phyloP scores from a whole-genome alignment of 2,888 invertebrate species.

The Euspilapteryx auroguttella region DNA sequence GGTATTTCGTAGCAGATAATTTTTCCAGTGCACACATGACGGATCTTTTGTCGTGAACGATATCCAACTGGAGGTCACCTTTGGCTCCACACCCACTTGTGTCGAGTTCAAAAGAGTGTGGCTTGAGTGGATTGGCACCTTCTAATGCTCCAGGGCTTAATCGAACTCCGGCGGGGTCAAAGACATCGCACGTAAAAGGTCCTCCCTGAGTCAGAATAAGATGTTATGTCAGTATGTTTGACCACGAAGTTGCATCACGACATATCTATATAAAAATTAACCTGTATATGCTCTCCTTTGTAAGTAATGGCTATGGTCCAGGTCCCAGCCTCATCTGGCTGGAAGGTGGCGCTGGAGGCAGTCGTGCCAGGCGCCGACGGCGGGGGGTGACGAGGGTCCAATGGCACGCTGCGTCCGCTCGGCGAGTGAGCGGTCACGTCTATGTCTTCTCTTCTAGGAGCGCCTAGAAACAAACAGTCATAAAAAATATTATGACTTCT shows the following conservation, averaged over 20 bases:
- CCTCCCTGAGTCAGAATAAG: conserved; percentile 72
- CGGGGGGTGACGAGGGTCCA: conserved; percentile 64
- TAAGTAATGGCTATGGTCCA: conserved; percentile 97
- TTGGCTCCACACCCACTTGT: conserved; percentile 68
- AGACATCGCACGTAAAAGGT: conserved; percentile 95
- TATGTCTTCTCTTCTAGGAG: conserved; percentile 78
- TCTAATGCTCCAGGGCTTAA: conserved; percentile 72
- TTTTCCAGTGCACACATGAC: conserved; percentile 81
- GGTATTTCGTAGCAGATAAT: conserved; percentile 74
- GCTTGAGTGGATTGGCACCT: conserved; percentile 81
- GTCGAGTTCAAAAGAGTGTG: conserved; percentile 80
- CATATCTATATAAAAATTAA: too few species aligned
- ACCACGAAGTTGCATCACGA: too few species aligned
- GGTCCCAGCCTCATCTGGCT: conserved; percentile 95
- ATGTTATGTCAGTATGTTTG: neutral
- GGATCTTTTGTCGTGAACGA: conserved; percentile 86
- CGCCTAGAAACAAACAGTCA: conserved; percentile 50
- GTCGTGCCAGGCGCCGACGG: conserved; percentile 84
- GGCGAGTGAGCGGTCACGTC: conserved; percentile 93
- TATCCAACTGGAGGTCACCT: conserved; percentile 87
- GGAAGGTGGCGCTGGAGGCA: conserved; percentile 87
- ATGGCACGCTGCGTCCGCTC: conserved; percentile 72
- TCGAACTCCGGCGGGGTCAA: conserved; percentile 89
- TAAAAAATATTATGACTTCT: too few species aligned
- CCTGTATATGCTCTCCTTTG: conserved; percentile 91